Base-by-base conservation (phyloP, 1,140 invertebrate species). In the Eurytemora carolleeae region DNA sequence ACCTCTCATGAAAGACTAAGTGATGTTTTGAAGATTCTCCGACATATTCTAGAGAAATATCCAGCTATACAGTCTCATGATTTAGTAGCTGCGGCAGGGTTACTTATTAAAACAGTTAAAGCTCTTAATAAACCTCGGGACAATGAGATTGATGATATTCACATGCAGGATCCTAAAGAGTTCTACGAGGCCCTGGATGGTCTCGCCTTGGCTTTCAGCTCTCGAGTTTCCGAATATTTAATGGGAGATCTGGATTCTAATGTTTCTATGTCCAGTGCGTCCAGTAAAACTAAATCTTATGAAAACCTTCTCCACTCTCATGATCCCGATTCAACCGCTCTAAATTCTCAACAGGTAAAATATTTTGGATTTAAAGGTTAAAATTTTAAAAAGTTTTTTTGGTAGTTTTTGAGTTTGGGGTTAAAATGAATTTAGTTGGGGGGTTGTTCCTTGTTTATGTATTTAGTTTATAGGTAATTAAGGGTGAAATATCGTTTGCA, bases 181-280 rank as follows among this genome's bases (percentile, higher is more conserved):
- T 75, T 77, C 61, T 72, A 74, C 67, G 75, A 77, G 63, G 69
- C 73, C 19, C 76, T 78, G 65, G 76, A 78, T 65, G 75, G 77
- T 60, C 67, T 78, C 53, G 76, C 76, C 19, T 67, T 76, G 20
- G 72, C 75, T 24, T 78, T 78, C 66, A 77, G 76, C 64, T 76
- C 72, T 68, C 75, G 76, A 67, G 76, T 78, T 3, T 78, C 76
- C 1, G 76, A 78, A 63, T 78, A 77, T 67, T 66, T 78, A 26
- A 78, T 77, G 76, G 76, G 76, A 24, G 76, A 77, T 66, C 67
- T 76, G 52, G 76, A 75, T 60, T 64, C 68, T 12, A 59, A 66
- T 22, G 55, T 67, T 19, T 65, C 67, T 21, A 64, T 59, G 2
- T 68, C 68, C 16, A 66, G 31, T 44, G 31, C 31, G 7, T 44